Evolutionary conservation across 2,888 invertebrate genomes (phyloP), one percentile per base, ranked within the genome.

Genomic region (Ceratothoa steindachneri): DNA sequence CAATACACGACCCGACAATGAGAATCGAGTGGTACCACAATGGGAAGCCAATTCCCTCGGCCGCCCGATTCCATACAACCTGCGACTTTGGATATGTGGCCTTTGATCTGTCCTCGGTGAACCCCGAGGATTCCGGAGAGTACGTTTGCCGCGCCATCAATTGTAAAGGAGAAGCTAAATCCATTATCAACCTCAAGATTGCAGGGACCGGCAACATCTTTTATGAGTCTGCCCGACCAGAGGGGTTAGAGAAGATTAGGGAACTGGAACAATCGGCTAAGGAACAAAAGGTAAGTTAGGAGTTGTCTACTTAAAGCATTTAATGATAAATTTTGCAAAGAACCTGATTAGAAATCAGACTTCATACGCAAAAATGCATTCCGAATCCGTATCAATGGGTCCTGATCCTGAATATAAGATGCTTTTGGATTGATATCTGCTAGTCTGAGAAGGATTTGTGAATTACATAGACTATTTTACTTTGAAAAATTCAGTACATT

Each of bases 71-170:
- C 90, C 95, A 95, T 85, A 93, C 93, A 83, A 93, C 94, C 81
- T 95, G 96, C 85, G 97, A 98, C 86, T 97, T 98, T 87, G 98
- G 98, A 82, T 97, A 97, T 82, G 94, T 97, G 81, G 93, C 96
- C 70, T 87, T 99, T 82, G 96, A 97, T 86, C 95, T 99, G 83
- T 90, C 91, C 81, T 95, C 97, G 84, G 91, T 93, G 80, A 94
- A 96, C 73, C 90, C 96, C 12, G 96, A 96, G 86, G 98, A 99
- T 85, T 93, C 93, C 77, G 98, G 97, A 73, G 92, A 93, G 85
- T 98, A 98, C 85, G 91, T 94, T 0, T 94, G 95, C 9, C 91
- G 92, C 82, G 96, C 96, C 9, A 91, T 93, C 30, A 98, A 97
- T 83, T 92, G 92, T 78, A 87, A 94, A 71, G 98, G 98, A 71